phyloP scores from a whole-genome alignment of 1,140 invertebrate genomes.

The Neodiprion fabricii region DNA sequence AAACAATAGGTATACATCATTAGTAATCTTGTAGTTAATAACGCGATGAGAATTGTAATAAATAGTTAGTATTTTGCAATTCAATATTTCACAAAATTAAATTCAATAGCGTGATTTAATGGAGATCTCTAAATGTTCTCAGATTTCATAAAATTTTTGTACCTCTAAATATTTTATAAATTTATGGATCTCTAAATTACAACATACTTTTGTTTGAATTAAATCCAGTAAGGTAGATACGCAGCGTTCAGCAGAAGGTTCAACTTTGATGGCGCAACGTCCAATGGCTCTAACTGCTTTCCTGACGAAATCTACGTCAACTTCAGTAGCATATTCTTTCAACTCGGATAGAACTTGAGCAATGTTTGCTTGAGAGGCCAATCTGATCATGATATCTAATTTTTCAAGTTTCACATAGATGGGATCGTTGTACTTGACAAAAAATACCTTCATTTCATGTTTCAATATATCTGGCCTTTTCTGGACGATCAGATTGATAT shows the following conservation, averaged over 20 bases:
- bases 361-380: constrained; percentile 98
- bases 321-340: constrained; percentile 99
- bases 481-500: constrained; percentile 99
- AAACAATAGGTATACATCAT: constrained; percentile 6
- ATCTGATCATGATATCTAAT: constrained; percentile 98
- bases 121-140: no score
- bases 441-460: constrained; percentile 99
- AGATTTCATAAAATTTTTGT: background rate
- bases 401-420: constrained; percentile 99
- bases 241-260: constrained; percentile 97
- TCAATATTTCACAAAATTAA: no score
- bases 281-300: constrained; percentile 99
- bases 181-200: background rate
- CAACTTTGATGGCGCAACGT: constrained; percentile 99
- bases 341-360: constrained; percentile 98
- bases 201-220: constrained; percentile 94
- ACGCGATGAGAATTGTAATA: background rate
- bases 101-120: no score
- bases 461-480: constrained; percentile 99
- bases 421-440: constrained; percentile 99
- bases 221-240: constrained; percentile 98
- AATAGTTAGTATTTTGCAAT: background rate
- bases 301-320: constrained; percentile 99
- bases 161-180: constrained; percentile 11
- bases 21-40: background rate